Evolutionary conservation across 2,797 vertebrate genomes (phyloP).

Genomic region (Takifugu rubripes): DNA sequence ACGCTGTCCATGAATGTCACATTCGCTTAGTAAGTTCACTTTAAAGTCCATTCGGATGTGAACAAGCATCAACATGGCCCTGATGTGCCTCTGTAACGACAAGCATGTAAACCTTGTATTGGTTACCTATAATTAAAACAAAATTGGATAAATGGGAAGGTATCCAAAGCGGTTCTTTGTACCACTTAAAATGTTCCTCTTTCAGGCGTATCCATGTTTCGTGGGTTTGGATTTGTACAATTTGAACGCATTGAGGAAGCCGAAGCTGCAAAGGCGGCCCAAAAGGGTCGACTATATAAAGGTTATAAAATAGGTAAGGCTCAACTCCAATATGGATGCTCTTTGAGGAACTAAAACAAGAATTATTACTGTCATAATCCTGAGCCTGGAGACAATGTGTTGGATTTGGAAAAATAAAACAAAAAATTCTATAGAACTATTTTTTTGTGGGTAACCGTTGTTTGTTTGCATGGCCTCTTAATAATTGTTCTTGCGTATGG

Average conservation of each 20-base stretch:
- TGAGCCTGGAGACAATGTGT: no score
- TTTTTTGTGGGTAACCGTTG: not conserved
- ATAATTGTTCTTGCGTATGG: no score
- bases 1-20: constrained; percentile 25
- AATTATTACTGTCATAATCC: not conserved
- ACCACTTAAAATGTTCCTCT: constrained; percentile 77
- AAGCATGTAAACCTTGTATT: constrained; percentile 17
- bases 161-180: constrained; percentile 34
- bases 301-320: constrained; percentile 90
- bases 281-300: constrained; percentile 88
- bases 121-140: constrained; percentile 11
- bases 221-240: constrained; percentile 88
- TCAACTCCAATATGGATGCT: constrained; percentile 32
- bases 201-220: constrained; percentile 89
- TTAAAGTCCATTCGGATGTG: not conserved
- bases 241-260: constrained; percentile 86
- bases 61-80: constrained; percentile 5
- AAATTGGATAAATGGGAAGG: constrained; percentile 23
- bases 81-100: constrained; percentile 9
- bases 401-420: not conserved
- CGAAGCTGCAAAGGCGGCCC: constrained; percentile 85
- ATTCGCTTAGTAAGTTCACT: not conserved
- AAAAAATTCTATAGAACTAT: not conserved
- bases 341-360: not conserved
- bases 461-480: no score